These are phyloP conservation scores for Pleuronectes platessa DNA, from an alignment of 2,113 vertebrate species.

Conservation along the genomic window DNA sequence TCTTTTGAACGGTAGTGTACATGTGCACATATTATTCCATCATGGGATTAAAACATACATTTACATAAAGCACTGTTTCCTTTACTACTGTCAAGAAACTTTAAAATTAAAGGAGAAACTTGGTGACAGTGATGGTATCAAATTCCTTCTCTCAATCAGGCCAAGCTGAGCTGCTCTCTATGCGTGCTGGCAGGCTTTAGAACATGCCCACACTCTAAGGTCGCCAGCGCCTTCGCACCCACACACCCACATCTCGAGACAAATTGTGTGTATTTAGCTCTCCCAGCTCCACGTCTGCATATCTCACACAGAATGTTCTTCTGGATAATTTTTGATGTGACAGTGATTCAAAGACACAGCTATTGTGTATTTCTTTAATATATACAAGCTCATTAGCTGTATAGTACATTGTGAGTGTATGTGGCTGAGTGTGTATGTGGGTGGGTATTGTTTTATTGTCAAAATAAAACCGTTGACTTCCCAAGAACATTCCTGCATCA, in stretches of 20 bases:
- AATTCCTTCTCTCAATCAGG: too few species aligned
- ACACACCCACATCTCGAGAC: slow-evolving; percentile 24
- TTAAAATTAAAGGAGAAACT: too few species aligned
- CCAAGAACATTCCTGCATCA: neutral
- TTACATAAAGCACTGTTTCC: too few species aligned
- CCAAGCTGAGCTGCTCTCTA: neutral
- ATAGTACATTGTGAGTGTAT: neutral
- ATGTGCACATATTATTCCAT: too few species aligned
- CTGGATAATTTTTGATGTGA: neutral
- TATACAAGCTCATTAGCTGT: neutral
- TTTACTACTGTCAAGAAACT: too few species aligned
- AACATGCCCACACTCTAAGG: slow-evolving; percentile 44
- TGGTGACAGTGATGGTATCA: too few species aligned
- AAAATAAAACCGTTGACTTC: neutral
- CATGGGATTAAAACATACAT: too few species aligned
- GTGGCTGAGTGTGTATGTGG: neutral
- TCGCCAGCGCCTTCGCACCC: slow-evolving; percentile 44
- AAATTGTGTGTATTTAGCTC: slow-evolving; percentile 22
- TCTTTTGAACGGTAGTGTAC: too few species aligned
- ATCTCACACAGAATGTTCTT: neutral
- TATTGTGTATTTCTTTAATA: neutral
- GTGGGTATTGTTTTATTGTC: neutral
- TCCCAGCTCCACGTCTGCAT: neutral
- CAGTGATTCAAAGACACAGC: neutral
- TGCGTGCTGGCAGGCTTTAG: neutral